A percentile compares a stretch with the other conserved stretches of the same genome.
Evolutionary conservation across 2,888 invertebrate species (phyloP).

Genomic region (Drosophila rellima): DNA sequence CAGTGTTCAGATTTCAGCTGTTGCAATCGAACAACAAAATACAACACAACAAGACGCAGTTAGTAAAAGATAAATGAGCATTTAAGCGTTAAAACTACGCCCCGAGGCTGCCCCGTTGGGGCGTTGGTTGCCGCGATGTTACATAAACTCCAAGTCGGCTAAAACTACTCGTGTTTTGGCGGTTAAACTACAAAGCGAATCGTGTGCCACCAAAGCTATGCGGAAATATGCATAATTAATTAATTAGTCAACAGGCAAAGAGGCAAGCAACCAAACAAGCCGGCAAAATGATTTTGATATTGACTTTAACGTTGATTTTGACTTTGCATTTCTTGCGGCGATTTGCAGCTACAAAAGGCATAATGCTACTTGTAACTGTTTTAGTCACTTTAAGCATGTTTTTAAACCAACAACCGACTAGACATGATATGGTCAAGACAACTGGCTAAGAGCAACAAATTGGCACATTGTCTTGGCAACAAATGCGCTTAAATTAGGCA

Average conservation of each 20-base stretch:
- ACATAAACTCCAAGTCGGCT: constrained; percentile 58
- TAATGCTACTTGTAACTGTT: constrained; percentile 16
- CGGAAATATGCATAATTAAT: constrained; percentile 78
- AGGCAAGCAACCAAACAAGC: constrained; percentile 15
- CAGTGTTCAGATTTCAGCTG: constrained; percentile 50
- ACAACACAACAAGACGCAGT: constrained; percentile 43
- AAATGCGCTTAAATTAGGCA: constrained; percentile 70
- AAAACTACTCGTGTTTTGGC: constrained; percentile 63
- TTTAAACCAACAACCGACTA: constrained; percentile 29
- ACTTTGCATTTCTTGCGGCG: constrained; percentile 42
- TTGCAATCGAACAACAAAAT: constrained; percentile 53
- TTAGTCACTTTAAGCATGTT: constrained; percentile 13
- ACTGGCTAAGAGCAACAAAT: constrained; percentile 47
- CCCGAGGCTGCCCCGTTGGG: constrained; percentile 55
- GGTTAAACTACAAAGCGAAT: constrained; percentile 67
- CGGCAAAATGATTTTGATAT: constrained; percentile 33
- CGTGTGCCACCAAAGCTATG: constrained; percentile 54
- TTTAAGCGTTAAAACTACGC: constrained; percentile 68
- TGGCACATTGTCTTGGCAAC: constrained; percentile 59
- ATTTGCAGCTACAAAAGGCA: background rate
- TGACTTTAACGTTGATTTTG: constrained; percentile 31
- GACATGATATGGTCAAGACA: constrained; percentile 19
- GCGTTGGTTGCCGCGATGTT: constrained; percentile 64
- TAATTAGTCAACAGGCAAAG: constrained; percentile 62
- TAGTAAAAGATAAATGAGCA: constrained; percentile 72